Evolutionary conservation across 2,797 vertebrate species (phyloP).

Genomic region (Otolemur crassicaudatus): DNA sequence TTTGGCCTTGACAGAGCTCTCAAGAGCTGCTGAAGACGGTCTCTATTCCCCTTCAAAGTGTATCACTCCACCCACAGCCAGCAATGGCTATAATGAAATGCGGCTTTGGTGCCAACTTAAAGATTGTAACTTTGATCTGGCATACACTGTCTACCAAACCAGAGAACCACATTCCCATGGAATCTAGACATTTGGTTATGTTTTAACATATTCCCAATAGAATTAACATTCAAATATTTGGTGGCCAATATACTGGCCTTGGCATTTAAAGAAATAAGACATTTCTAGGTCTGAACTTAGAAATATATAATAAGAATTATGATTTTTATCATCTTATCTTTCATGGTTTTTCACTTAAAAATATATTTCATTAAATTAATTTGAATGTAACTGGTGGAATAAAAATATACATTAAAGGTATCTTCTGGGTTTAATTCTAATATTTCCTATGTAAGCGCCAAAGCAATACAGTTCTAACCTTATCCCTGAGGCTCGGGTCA

Average conservation of each 20-base stretch:
- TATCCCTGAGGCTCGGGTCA: constrained; percentile 99
- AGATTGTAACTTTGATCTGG: not conserved
- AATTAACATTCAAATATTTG: not conserved
- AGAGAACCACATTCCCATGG: not conserved
- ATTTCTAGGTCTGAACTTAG: not conserved
- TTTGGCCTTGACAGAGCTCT: not conserved
- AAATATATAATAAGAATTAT: constrained; percentile 14
- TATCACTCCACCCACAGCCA: not conserved
- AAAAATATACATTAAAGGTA: not conserved
- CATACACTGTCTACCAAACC: not conserved
- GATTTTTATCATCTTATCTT: not conserved
- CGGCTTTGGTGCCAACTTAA: not conserved
- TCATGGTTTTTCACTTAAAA: constrained; percentile 16
- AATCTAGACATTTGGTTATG: not conserved
- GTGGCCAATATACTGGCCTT: not conserved
- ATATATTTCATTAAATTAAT: not conserved
- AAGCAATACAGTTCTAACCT: constrained; percentile 88
- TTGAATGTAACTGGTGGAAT: not conserved
- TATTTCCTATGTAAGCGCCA: constrained; percentile 21
- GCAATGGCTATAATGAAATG: not conserved
- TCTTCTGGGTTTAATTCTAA: constrained; percentile 32
- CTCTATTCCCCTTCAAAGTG: not conserved
- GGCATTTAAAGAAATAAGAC: not conserved
- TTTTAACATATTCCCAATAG: not conserved
- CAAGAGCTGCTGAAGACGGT: not conserved